A percentile compares a stretch with the other conserved stretches of the same genome.
These are phyloP conservation scores for Ephestia elutella DNA, from an alignment of 1,140 invertebrate genomes.

Conservation along the genomic window DNA sequence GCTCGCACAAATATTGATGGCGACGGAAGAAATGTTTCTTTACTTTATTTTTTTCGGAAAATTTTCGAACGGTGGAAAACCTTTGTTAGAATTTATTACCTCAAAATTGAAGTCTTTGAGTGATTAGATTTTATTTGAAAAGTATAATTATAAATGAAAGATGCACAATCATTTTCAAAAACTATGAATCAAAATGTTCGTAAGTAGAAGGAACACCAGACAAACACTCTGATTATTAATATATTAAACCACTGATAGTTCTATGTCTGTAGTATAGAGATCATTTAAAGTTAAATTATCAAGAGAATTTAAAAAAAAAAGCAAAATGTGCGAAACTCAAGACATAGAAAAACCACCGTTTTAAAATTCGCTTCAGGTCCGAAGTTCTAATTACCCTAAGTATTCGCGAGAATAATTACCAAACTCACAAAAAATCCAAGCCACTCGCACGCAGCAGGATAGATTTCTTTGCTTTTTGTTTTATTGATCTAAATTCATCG, in stretches of 20 bases:
- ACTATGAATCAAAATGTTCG: too few species aligned
- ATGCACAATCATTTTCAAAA: too few species aligned
- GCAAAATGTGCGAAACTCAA: background rate
- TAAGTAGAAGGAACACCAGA: too few species aligned
- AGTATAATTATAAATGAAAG: too few species aligned
- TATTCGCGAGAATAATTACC: constrained; percentile 6
- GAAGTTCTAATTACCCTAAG: constrained; percentile 4
- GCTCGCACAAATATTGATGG: background rate
- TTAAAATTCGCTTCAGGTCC: background rate
- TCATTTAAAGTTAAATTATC: too few species aligned
- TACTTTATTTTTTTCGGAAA: constrained; percentile 13
- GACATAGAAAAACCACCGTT: background rate
- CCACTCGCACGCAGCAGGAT: constrained; percentile 27
- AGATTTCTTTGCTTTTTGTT: constrained; percentile 36
- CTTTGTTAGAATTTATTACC: too few species aligned
- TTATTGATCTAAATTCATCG: constrained; percentile 61
- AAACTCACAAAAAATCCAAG: constrained; percentile 16
- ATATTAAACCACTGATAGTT: too few species aligned
- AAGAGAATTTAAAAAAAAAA: too few species aligned
- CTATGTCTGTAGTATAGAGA: too few species aligned
- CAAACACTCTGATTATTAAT: too few species aligned
- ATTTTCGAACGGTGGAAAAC: background rate
- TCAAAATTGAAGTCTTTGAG: too few species aligned
- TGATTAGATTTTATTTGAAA: too few species aligned
- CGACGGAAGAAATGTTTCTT: background rate